phyloP scores from a whole-genome alignment of 1,140 invertebrate species.

The Monochamus saltuarius region DNA sequence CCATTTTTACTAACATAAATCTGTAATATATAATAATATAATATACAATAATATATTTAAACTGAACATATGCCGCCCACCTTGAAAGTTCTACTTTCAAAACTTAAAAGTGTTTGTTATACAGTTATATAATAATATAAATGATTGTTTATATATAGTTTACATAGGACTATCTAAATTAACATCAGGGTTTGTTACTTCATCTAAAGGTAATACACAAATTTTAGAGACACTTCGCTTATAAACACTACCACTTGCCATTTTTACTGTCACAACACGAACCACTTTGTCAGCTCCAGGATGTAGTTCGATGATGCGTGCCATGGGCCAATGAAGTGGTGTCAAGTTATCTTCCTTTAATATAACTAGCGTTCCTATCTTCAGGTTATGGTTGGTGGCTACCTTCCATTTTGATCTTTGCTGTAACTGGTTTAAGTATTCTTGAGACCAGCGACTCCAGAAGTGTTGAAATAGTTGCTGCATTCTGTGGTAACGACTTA shows the following conservation, averaged over 20 bases:
- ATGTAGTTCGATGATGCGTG: constrained; percentile 42
- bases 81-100: too few species aligned
- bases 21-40: too few species aligned
- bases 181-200: too few species aligned
- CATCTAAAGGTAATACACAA: constrained; percentile 15
- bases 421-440: constrained; percentile 28
- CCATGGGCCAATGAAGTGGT: constrained; percentile 39
- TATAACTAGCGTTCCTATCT: background rate
- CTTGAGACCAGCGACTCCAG: constrained; percentile 26
- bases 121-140: too few species aligned
- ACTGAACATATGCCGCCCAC: background rate
- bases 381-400: background rate
- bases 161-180: too few species aligned
- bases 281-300: constrained; percentile 45
- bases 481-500: too few species aligned
- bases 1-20: too few species aligned
- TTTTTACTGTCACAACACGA: constrained; percentile 46
- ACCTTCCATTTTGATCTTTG: constrained; percentile 18
- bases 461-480: constrained; percentile 16
- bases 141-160: too few species aligned
- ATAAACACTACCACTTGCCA: constrained; percentile 17
- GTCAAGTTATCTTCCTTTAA: constrained; percentile 28
- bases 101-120: too few species aligned
- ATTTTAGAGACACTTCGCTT: constrained; percentile 17
- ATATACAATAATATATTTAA: too few species aligned